Conservation (phyloP, 2,113 vertebrate species). For the Potamarius usumacintae region DNA sequence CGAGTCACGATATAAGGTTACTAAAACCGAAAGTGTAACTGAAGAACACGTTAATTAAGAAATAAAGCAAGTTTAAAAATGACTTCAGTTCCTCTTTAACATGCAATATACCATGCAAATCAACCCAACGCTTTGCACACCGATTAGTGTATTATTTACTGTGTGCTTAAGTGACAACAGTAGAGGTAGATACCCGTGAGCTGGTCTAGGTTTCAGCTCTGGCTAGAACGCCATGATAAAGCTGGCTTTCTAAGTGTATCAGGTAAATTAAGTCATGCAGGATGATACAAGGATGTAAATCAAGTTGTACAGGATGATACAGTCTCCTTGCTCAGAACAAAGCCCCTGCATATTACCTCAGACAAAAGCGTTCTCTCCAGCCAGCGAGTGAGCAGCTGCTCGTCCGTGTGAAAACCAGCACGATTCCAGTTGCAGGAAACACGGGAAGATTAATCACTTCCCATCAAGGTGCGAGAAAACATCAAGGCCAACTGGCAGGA, state of each 20-base stretch:
- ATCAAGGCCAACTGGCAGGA: slow-evolving; percentile 35
- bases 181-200: neutral
- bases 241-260: neutral
- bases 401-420: slow-evolving; percentile 67
- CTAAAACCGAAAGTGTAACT: too few relatives aligned
- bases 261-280: neutral
- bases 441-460: slow-evolving; percentile 51
- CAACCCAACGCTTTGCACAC: neutral
- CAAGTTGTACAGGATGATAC: neutral
- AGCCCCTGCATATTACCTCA: neutral
- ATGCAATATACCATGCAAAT: too few relatives aligned
- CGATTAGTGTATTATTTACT: neutral
- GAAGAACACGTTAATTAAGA: too few relatives aligned
- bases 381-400: slow-evolving; percentile 8
- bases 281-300: neutral
- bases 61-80: too few relatives aligned
- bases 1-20: too few relatives aligned
- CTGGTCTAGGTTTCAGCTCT: neutral
- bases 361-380: slow-evolving; percentile 1
- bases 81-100: too few relatives aligned
- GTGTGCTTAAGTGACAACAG: neutral
- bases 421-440: slow-evolving; percentile 64
- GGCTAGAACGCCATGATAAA: neutral
- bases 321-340: slow-evolving; percentile 2
- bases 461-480: slow-evolving; percentile 41